Evolutionary conservation across 2,888 invertebrate genomes (phyloP).

Genomic region (Mesorhabditis spiculigera): DNA sequence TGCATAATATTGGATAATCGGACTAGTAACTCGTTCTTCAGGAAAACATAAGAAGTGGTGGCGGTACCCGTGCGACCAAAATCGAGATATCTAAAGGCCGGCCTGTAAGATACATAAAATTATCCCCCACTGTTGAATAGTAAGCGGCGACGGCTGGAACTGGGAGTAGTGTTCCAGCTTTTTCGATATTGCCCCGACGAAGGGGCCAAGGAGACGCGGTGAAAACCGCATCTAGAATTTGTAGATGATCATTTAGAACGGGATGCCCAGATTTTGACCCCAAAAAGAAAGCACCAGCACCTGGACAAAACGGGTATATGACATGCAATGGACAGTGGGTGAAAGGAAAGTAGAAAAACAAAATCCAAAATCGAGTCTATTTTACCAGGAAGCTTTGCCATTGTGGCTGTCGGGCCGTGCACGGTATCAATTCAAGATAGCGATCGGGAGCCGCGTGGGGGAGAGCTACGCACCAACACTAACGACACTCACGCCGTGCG

Average conservation of each 20-base stretch:
- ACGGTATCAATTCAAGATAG: too few species aligned
- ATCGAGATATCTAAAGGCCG: constrained; percentile 68
- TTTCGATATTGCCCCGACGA: constrained; percentile 47
- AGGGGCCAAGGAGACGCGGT: constrained; percentile 44
- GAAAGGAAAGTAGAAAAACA: too few species aligned
- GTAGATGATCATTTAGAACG: background rate
- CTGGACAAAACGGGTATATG: too few species aligned
- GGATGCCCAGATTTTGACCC: too few species aligned
- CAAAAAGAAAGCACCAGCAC: too few species aligned
- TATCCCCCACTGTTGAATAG: constrained; percentile 47
- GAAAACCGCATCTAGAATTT: constrained; percentile 39
- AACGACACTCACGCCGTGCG: too few species aligned
- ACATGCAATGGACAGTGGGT: too few species aligned
- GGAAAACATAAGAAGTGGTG: constrained; percentile 84
- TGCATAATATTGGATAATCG: constrained; percentile 96
- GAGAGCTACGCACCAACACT: too few species aligned
- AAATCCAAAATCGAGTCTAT: too few species aligned
- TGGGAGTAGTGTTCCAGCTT: constrained; percentile 56
- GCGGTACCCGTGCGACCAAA: constrained; percentile 73
- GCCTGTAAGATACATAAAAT: background rate
- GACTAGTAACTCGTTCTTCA: constrained; percentile 89
- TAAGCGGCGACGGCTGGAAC: constrained; percentile 56
- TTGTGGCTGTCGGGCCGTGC: too few species aligned
- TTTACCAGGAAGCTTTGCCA: too few species aligned
- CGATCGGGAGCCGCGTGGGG: too few species aligned